Conservation (phyloP, 1,140 invertebrate species). For the Drosophila mauritiana region DNA sequence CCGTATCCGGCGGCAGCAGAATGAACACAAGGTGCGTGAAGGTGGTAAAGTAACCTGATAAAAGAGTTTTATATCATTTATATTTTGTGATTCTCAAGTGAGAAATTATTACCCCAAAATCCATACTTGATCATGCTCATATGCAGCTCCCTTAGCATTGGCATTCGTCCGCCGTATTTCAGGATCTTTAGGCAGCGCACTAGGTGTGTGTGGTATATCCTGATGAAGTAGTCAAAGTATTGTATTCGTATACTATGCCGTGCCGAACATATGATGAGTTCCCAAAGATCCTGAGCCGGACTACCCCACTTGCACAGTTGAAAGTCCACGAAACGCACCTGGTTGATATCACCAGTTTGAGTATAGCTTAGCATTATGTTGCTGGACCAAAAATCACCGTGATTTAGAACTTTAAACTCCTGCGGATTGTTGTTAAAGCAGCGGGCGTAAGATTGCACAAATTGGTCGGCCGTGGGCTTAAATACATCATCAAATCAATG, state of each 20-base stretch:
- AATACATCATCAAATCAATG: background rate
- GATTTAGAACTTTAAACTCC: conserved; percentile 87
- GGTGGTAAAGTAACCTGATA: conserved; percentile 70
- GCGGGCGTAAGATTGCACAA: conserved; percentile 64
- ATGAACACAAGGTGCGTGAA: conserved; percentile 78
- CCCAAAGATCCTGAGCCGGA: conserved; percentile 83
- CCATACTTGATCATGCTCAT: conserved; percentile 77
- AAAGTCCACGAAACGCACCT: conserved; percentile 84
- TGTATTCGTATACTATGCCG: conserved; percentile 70
- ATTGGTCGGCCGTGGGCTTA: conserved; percentile 70
- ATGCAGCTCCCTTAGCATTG: conserved; percentile 64
- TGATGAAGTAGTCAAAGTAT: conserved; percentile 72
- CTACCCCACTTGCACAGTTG: conserved; percentile 82
- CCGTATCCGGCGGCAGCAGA: conserved; percentile 67
- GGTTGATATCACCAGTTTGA: conserved; percentile 64
- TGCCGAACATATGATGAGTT: conserved; percentile 70
- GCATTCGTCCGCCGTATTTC: conserved; percentile 65
- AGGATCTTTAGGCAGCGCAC: conserved; percentile 63
- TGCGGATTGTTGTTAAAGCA: conserved; percentile 81
- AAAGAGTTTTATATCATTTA: too few species aligned
- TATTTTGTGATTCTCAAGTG: too few species aligned
- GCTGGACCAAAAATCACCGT: conserved; percentile 87
- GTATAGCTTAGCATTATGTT: conserved; percentile 84
- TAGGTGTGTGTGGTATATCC: conserved; percentile 74
- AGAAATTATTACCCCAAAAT: conserved; percentile 72